Conservation (phyloP, 2,113 vertebrate species). For the Sapajus apella region DNA sequence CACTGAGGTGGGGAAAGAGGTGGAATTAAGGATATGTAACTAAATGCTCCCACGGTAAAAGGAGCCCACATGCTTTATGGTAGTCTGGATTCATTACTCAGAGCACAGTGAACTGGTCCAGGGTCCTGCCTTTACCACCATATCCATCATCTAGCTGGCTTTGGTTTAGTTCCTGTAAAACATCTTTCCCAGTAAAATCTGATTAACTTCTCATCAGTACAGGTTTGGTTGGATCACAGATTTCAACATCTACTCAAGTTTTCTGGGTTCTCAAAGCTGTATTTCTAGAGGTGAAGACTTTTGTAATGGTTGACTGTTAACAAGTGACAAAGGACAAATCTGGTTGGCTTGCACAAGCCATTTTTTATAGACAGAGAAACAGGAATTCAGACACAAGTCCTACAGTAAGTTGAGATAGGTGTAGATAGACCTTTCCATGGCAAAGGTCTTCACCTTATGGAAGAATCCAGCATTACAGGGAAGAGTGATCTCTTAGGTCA, state of each 20-base stretch:
- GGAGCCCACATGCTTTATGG: not conserved
- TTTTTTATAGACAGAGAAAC: not conserved
- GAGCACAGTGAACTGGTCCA: not conserved
- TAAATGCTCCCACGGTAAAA: not conserved
- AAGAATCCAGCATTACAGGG: not conserved
- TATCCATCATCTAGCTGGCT: not conserved
- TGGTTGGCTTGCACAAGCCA: not conserved
- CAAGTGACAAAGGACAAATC: not conserved
- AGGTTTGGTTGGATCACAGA: not conserved
- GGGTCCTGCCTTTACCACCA: not conserved
- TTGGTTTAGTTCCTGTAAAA: not conserved
- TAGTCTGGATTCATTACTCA: not conserved
- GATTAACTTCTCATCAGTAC: not conserved
- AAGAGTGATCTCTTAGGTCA: not conserved
- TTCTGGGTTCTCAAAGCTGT: constrained; percentile 10
- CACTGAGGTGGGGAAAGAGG: not conserved
- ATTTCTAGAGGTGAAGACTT: not conserved
- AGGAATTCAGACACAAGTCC: not conserved
- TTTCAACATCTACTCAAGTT: not conserved
- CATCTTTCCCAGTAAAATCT: not conserved
- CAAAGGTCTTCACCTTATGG: not conserved
- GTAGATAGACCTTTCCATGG: not conserved
- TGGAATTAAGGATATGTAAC: not conserved
- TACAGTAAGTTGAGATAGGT: not conserved
- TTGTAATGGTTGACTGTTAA: not conserved